phyloP scores from a whole-genome alignment of 2,888 invertebrate species.

The Shargacucullia verbasci region DNA sequence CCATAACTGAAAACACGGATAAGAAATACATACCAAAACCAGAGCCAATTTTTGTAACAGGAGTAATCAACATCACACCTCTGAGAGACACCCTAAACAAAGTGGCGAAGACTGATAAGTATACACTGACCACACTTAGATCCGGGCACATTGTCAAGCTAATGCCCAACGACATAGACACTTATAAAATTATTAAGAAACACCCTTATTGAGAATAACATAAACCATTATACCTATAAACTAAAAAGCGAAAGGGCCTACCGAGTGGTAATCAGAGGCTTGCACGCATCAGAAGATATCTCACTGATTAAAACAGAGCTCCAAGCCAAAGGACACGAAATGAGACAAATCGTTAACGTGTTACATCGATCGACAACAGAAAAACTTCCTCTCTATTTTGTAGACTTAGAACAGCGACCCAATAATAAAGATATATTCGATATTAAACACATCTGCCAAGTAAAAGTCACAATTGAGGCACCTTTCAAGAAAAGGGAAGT shows the following conservation, averaged over 20 bases:
- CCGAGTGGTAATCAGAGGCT: not conserved
- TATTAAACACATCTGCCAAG: not conserved
- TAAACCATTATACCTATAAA: constrained; percentile 9
- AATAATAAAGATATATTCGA: not conserved
- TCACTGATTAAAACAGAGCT: not conserved
- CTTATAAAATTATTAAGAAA: constrained; percentile 4
- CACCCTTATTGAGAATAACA: not conserved
- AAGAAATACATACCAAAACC: constrained; percentile 3
- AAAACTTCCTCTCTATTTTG: not conserved
- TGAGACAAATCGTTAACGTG: not conserved
- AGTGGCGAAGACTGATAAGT: not conserved
- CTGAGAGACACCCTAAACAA: not conserved
- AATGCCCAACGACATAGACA: not conserved
- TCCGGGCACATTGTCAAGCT: constrained; percentile 8
- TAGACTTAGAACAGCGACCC: not conserved
- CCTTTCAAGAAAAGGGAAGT: constrained; percentile 1
- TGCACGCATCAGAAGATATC: not conserved
- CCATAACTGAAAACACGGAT: not conserved
- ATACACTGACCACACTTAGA: constrained; percentile 1
- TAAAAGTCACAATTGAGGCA: not conserved
- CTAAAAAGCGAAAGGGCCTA: too few species aligned
- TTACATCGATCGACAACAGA: not conserved
- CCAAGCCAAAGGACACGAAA: constrained; percentile 1
- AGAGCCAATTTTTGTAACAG: constrained; percentile 2
- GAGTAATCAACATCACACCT: not conserved